phyloP scores from a whole-genome alignment of 2,113 vertebrate species.

The Sigmodon hispidus region DNA sequence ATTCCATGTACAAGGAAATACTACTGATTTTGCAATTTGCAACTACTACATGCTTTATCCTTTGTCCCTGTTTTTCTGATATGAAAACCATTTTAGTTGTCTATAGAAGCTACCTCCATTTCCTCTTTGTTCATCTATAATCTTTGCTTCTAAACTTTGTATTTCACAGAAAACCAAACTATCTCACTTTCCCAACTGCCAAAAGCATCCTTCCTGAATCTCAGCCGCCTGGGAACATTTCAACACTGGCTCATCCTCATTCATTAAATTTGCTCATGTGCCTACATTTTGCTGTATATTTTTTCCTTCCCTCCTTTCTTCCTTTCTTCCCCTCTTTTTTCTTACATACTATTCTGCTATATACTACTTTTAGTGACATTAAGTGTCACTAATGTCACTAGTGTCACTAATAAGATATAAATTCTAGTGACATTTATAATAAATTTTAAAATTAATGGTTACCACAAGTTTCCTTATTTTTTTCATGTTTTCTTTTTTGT shows the following conservation, averaged over 20 bases:
- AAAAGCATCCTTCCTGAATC: too few relatives aligned
- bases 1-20: neutral
- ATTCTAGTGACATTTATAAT: neutral
- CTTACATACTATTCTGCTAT: neutral
- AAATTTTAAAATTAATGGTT: neutral
- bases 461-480: neutral
- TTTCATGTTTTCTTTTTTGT: neutral
- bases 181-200: fast-evolving
- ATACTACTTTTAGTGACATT: neutral
- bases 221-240: neutral
- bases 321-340: neutral
- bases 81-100: neutral
- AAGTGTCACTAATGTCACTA: too few relatives aligned
- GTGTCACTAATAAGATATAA: too few relatives aligned
- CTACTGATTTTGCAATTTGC: fast-evolving
- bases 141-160: neutral
- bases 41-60: fast-evolving
- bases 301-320: fast-evolving
- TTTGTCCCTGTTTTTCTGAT: fast-evolving
- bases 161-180: neutral
- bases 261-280: neutral
- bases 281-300: neutral
- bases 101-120: fast-evolving
- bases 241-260: neutral
- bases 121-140: neutral